A percentile compares a stretch with the other conserved stretches of the same genome.
Conservation (phyloP, 2,797 vertebrate genomes). For the Amazona finschi region DNA sequence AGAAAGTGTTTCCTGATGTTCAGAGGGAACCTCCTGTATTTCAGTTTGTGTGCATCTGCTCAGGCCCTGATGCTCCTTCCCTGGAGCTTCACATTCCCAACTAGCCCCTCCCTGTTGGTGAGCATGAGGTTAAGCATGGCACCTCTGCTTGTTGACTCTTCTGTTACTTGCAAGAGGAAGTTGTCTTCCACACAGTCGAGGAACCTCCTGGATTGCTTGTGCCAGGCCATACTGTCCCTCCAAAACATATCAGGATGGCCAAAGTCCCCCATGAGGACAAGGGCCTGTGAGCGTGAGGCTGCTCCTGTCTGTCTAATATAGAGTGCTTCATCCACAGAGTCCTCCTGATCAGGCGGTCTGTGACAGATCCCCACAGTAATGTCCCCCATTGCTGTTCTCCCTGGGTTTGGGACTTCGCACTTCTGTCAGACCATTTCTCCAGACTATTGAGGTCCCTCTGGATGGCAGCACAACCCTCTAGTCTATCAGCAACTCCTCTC, state of each 20-base stretch:
- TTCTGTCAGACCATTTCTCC: not conserved
- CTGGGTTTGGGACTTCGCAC: rapidly evolving
- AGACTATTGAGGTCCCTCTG: not conserved
- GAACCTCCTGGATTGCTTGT: not conserved
- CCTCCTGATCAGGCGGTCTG: not conserved
- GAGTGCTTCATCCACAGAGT: not conserved
- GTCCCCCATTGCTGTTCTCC: not conserved
- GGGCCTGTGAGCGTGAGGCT: not conserved
- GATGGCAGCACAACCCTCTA: not conserved
- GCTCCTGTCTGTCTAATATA: not conserved
- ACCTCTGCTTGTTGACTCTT: not conserved
- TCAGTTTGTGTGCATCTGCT: rapidly evolving
- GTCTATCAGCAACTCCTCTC: rapidly evolving
- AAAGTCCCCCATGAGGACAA: not conserved
- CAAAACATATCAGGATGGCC: not conserved
- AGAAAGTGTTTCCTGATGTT: not conserved
- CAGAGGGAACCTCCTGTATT: not conserved
- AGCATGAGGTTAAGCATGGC: not conserved
- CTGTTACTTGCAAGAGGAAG: not conserved
- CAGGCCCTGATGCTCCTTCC: not conserved
- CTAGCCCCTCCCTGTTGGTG: not conserved
- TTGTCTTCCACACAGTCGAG: not conserved
- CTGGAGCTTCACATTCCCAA: not conserved
- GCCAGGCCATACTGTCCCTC: not conserved
- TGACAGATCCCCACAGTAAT: not conserved